These are phyloP conservation scores for Chironomus striatipennis DNA, from an alignment of 1,140 invertebrate species.

Conservation along the genomic window DNA sequence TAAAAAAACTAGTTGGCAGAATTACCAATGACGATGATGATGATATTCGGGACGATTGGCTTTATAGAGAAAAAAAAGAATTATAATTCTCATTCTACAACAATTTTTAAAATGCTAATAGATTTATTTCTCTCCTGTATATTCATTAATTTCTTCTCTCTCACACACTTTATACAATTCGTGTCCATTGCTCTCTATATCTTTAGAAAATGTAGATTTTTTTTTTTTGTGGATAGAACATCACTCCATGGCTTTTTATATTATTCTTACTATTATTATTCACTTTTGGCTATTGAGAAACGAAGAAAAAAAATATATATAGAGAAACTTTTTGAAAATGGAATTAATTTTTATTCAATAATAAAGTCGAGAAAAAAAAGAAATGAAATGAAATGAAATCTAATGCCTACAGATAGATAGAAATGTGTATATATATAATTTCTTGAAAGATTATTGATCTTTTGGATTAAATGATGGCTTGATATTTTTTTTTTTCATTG, in stretches of 20 bases:
- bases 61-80: neutral
- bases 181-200: neutral
- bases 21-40: neutral
- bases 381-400: neutral
- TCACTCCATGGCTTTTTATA: neutral
- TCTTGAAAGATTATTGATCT: constrained; percentile 22
- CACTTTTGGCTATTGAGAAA: no score
- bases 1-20: constrained; percentile 8
- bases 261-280: neutral
- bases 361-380: neutral
- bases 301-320: no score
- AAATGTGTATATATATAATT: neutral
- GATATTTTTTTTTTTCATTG: constrained; percentile 6
- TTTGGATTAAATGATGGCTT: constrained; percentile 17
- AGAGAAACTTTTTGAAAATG: neutral
- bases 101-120: neutral
- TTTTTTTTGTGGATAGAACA: no score
- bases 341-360: constrained; percentile 10
- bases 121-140: neutral
- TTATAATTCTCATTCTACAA: no score
- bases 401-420: neutral
- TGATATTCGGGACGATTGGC: neutral
- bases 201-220: neutral
- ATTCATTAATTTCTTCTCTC: neutral
- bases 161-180: neutral